Conservation (phyloP, 2,113 vertebrate genomes). For the Brachypteracias leptosomus region DNA sequence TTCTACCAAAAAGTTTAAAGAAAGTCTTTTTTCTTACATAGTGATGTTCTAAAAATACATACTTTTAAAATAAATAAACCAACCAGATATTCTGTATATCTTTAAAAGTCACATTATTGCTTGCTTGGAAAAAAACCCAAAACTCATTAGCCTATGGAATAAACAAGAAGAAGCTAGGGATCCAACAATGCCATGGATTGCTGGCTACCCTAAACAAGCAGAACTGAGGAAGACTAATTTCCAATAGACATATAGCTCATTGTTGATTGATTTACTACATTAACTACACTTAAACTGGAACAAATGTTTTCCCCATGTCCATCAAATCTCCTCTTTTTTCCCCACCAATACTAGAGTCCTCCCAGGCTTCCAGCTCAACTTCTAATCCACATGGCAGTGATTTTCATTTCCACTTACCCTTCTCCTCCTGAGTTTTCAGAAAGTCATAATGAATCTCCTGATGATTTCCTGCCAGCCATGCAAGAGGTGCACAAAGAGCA, state of each 20-base stretch:
- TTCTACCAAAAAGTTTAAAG: background rate
- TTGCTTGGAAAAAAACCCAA: background rate
- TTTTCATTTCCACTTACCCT: background rate
- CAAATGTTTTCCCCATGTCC: background rate
- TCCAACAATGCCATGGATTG: background rate
- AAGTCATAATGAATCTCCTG: background rate
- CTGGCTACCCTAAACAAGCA: background rate
- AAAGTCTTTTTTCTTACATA: background rate
- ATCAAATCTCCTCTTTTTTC: background rate
- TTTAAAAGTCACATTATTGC: background rate
- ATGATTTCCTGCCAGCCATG: background rate
- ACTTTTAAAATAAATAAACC: background rate
- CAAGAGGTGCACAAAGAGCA: background rate
- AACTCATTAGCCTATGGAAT: background rate
- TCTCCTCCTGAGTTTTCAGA: background rate
- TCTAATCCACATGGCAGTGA: background rate
- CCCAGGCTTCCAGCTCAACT: background rate
- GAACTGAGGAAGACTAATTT: background rate
- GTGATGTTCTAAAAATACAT: background rate
- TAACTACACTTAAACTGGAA: background rate
- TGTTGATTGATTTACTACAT: background rate
- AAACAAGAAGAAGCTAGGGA: background rate
- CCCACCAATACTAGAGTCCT: background rate
- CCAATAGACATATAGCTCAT: fast-evolving
- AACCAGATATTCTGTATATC: fast-evolving